Evolutionary conservation across 2,888 invertebrate genomes (phyloP).

Genomic region (Drosophila multiciliata): DNA sequence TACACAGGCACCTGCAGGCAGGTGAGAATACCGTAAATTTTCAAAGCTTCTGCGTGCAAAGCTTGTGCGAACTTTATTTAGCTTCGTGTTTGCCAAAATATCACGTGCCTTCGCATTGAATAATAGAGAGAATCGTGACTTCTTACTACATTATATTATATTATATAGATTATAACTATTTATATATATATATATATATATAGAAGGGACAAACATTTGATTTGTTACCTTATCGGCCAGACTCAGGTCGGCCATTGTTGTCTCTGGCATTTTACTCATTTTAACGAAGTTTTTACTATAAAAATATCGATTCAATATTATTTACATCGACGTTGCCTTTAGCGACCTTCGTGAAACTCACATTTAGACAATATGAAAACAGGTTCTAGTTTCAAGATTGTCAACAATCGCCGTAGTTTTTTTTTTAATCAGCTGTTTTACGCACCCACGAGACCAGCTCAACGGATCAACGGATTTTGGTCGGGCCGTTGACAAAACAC

Average conservation of each 20-base stretch:
- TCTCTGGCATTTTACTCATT: conserved; percentile 82
- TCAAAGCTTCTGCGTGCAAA: conserved; percentile 14
- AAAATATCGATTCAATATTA: conserved; percentile 14
- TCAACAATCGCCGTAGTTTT: conserved; percentile 38
- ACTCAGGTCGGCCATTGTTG: conserved; percentile 79
- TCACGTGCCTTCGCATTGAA: conserved; percentile 7
- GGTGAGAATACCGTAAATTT: background rate
- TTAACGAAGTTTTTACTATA: conserved; percentile 23
- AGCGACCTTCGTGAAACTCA: conserved; percentile 69
- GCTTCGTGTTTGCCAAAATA: background rate
- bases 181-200: rapidly evolving
- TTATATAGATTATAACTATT: background rate
- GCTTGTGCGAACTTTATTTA: background rate
- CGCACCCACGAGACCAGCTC: conserved; percentile 60
- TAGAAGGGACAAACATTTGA: background rate
- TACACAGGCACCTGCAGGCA: background rate
- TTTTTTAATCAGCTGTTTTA: conserved; percentile 37
- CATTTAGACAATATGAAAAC: conserved; percentile 56
- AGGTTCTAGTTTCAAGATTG: conserved; percentile 64
- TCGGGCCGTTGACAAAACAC: conserved; percentile 7
- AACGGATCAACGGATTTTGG: conserved; percentile 22
- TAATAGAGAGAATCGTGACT: background rate
- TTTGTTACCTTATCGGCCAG: conserved; percentile 80
- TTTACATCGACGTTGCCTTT: conserved; percentile 25
- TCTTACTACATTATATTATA: no score